Conservation (phyloP, 2,888 invertebrate species). For the Eretmocerus hayati region DNA sequence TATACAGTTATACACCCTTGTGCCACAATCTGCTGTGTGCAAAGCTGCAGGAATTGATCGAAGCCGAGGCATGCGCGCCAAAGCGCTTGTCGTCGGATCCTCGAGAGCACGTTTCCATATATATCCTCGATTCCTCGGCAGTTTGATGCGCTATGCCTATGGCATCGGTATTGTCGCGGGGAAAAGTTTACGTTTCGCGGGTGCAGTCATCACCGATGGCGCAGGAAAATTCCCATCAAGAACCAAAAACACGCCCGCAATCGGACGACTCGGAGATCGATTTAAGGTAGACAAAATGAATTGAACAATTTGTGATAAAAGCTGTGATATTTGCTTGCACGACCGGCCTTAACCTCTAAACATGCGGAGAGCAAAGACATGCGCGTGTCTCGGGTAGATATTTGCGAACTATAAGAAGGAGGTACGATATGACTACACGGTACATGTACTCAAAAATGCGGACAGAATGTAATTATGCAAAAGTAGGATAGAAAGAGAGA, state of each 20-base stretch:
- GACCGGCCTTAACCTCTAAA: slow-evolving; percentile 19
- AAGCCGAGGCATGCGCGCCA: slow-evolving; percentile 14
- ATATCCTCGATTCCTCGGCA: not conserved
- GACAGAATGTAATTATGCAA: too few relatives aligned
- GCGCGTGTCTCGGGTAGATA: not conserved
- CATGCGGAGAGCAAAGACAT: not conserved
- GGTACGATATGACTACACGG: too few relatives aligned
- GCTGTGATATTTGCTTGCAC: too few relatives aligned
- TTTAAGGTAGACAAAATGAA: slow-evolving; percentile 9
- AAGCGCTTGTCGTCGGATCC: slow-evolving; percentile 9
- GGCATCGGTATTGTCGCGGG: not conserved
- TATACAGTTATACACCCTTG: not conserved
- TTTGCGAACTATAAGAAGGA: not conserved
- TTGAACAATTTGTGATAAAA: not conserved
- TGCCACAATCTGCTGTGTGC: not conserved
- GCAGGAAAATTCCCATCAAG: not conserved
- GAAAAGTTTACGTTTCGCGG: not conserved
- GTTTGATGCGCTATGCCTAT: not conserved
- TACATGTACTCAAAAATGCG: too few relatives aligned
- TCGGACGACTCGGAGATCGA: slow-evolving; percentile 14
- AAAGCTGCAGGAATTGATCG: slow-evolving; percentile 17
- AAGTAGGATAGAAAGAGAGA: too few relatives aligned
- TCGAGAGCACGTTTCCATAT: not conserved
- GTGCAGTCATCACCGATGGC: not conserved
- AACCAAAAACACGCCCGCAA: not conserved